Percentiles rank a stretch among this genome's conserved stretches.
phyloP scores from a whole-genome alignment of 2,888 invertebrate species.

The Scotopteryx bipunctaria region DNA sequence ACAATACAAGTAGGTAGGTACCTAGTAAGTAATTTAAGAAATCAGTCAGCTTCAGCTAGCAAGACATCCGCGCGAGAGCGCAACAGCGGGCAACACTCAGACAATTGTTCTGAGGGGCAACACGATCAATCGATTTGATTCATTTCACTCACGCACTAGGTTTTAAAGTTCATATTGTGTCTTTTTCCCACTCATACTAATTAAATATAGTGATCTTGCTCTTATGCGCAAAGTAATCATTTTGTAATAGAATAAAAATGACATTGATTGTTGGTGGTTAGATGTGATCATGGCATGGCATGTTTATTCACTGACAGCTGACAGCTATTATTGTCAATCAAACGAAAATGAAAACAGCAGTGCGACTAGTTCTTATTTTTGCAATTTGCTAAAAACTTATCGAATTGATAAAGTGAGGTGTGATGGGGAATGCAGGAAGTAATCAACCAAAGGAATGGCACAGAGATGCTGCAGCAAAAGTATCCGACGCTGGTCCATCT shows the following conservation, averaged over 20 bases:
- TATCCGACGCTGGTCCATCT: conserved; percentile 68
- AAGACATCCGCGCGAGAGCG: too few species aligned
- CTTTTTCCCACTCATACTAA: background rate
- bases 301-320: background rate
- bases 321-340: background rate
- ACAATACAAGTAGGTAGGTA: background rate
- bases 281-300: too few species aligned
- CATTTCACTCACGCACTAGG: too few species aligned
- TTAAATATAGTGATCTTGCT: background rate
- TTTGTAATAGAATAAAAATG: background rate
- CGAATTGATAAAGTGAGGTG: conserved; percentile 7
- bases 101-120: too few species aligned
- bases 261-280: background rate
- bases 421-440: conserved; percentile 92
- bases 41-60: too few species aligned
- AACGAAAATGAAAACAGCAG: background rate
- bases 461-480: conserved; percentile 83
- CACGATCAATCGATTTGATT: background rate
- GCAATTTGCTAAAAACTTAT: background rate
- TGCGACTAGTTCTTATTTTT: background rate
- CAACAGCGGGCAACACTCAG: conserved; percentile 1
- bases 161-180: too few species aligned
- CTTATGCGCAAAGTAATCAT: background rate
- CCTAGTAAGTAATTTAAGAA: too few species aligned
- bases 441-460: conserved; percentile 89